phyloP scores from a whole-genome alignment of 2,888 invertebrate species.

The Netelia virgata region DNA sequence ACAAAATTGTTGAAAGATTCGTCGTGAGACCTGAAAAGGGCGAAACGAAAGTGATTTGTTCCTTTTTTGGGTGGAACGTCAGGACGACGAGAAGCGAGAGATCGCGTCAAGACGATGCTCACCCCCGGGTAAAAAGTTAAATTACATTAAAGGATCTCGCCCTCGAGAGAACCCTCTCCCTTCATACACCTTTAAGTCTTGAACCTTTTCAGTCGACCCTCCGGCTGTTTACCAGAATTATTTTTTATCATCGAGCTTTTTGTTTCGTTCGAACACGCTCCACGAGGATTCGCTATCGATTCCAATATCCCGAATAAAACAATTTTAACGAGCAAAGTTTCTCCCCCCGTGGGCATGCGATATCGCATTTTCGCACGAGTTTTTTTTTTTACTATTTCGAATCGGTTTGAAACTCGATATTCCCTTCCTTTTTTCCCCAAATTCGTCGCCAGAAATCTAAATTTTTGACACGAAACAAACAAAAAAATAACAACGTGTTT shows the following conservation, averaged over 20 bases:
- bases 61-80: not conserved
- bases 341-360: conserved; percentile 4
- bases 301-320: not conserved
- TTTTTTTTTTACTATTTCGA: not conserved
- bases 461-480: not conserved
- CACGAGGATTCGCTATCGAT: not conserved
- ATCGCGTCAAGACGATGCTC: not conserved
- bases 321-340: conserved; percentile 49
- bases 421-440: not conserved
- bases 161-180: not conserved
- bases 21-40: conserved; percentile 14
- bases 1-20: conserved; percentile 12
- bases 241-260: conserved; percentile 4
- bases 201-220: conserved; percentile 5
- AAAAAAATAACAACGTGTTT: not conserved
- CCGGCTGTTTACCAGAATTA: conserved; percentile 26
- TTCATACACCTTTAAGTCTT: not conserved
- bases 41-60: conserved; percentile 39
- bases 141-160: conserved; percentile 41
- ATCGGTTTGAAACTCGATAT: not conserved
- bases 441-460: not conserved
- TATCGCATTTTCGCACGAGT: no score
- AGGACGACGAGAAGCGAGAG: not conserved
- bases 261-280: not conserved
- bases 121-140: conserved; percentile 42